phyloP scores from a whole-genome alignment of 2,113 vertebrate genomes.

The Nesoenas mayeri region DNA sequence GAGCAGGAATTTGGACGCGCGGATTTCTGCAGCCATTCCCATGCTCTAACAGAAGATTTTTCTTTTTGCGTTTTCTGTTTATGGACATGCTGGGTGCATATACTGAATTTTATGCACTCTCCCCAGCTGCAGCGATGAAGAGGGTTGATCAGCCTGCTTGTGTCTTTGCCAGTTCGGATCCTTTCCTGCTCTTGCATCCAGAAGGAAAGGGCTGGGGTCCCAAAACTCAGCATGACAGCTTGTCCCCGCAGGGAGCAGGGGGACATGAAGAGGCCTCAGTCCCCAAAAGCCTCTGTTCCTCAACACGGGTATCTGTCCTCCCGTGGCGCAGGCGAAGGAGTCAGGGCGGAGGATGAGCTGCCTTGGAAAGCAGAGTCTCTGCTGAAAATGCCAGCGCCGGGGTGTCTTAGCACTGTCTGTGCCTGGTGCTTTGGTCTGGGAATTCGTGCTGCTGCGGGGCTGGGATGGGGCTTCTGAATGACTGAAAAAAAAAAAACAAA shows the following conservation, averaged over 20 bases:
- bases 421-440: background rate
- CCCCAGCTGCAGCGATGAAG: background rate
- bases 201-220: background rate
- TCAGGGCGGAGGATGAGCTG: background rate
- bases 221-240: background rate
- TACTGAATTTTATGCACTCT: background rate
- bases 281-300: background rate
- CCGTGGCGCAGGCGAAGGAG: background rate
- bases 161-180: background rate
- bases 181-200: background rate
- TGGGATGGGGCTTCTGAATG: background rate
- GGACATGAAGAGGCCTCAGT: rapidly evolving
- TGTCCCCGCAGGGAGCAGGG: background rate
- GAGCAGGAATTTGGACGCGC: background rate
- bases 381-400: background rate
- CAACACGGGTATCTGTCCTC: rapidly evolving
- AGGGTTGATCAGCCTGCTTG: background rate
- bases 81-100: background rate
- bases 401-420: background rate
- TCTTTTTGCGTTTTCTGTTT: background rate
- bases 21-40: background rate
- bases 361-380: too few relatives aligned
- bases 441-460: background rate
- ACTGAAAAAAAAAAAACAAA: background rate
- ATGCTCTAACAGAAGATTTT: background rate